phyloP scores from a whole-genome alignment of 2,888 invertebrate genomes.

The Antheraea assamensis region DNA sequence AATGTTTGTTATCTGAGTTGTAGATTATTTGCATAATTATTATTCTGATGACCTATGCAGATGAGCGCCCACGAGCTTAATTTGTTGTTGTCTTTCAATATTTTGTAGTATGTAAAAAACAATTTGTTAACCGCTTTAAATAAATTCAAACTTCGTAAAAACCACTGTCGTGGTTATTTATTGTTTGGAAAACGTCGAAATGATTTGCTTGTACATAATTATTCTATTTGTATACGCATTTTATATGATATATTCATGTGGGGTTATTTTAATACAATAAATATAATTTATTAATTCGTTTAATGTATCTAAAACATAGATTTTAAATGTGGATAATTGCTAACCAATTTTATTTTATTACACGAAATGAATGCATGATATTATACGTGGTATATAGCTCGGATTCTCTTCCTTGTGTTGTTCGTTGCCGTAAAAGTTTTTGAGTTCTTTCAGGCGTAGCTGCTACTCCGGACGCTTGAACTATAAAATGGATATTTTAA shows the following conservation, averaged over 20 bases:
- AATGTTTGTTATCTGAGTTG: conserved; percentile 14
- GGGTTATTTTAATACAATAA: not conserved
- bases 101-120: not conserved
- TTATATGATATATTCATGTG: not conserved
- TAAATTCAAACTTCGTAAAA: conserved; percentile 16
- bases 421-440: no score
- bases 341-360: no score
- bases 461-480: no score
- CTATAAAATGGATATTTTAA: no score
- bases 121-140: not conserved
- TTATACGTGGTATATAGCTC: no score
- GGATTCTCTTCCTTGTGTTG: no score
- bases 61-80: conserved; percentile 5
- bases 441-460: no score
- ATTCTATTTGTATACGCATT: not conserved
- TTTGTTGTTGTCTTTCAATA: not conserved
- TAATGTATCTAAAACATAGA: no score
- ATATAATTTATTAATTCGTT: no score
- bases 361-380: no score
- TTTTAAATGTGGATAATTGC: no score
- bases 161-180: not conserved
- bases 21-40: conserved; percentile 10
- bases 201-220: not conserved
- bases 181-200: conserved; percentile 13
- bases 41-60: conserved; percentile 14